These are phyloP conservation scores for Drosophila nikananu DNA, from an alignment of 1,140 invertebrate genomes.

Conservation along the genomic window DNA sequence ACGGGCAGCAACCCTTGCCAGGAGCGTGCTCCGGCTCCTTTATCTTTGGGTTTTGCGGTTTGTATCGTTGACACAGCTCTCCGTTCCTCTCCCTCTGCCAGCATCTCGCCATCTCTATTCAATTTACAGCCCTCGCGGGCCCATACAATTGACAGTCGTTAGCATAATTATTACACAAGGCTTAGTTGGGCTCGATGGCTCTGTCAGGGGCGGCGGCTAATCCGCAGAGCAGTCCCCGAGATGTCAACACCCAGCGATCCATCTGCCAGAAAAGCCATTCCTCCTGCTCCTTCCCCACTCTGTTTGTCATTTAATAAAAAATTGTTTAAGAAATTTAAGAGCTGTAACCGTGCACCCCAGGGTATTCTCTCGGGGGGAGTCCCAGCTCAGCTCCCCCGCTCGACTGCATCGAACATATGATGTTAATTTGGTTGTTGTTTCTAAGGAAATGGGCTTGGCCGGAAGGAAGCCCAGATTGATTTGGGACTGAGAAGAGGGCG, in stretches of 20 bases:
- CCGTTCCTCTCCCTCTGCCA: neutral
- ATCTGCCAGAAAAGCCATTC: constrained; percentile 21
- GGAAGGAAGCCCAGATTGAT: constrained; percentile 46
- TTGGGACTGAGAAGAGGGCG: neutral
- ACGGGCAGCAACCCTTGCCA: constrained; percentile 52
- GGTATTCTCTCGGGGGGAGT: constrained; percentile 27
- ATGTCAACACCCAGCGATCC: constrained; percentile 31
- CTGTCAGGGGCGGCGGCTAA: constrained; percentile 17
- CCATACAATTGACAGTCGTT: constrained; percentile 78
- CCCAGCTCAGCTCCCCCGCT: constrained; percentile 17
- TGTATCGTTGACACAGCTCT: constrained; percentile 41
- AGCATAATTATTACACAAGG: constrained; percentile 83
- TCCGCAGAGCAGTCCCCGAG: constrained; percentile 15
- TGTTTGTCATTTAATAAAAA: constrained; percentile 47
- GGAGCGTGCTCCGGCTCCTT: constrained; percentile 33
- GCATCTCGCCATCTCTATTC: constrained; percentile 43
- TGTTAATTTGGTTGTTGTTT: constrained; percentile 74
- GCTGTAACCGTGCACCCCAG: constrained; percentile 26
- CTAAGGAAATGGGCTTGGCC: constrained; percentile 57
- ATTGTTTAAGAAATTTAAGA: constrained; percentile 52
- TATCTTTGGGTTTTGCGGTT: constrained; percentile 68
- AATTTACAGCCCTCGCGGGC: constrained; percentile 60
- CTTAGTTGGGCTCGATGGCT: constrained; percentile 44
- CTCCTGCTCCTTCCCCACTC: neutral
- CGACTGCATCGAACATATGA: constrained; percentile 64